Evolutionary conservation across 2,888 invertebrate genomes (phyloP), one percentile per base, ranked within the genome.

Genomic region (Epiblema foenella): DNA sequence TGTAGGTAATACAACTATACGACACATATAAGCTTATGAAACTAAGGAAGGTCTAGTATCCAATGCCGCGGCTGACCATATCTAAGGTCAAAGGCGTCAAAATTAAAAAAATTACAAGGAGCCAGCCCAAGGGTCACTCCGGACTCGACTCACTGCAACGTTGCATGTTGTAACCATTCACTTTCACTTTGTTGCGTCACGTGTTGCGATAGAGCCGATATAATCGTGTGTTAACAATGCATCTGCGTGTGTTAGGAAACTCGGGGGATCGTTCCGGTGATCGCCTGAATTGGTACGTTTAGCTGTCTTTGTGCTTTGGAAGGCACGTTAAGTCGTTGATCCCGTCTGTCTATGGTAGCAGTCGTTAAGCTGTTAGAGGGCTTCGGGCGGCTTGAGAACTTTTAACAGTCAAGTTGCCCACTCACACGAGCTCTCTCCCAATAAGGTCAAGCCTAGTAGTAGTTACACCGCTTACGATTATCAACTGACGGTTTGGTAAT

Each of bases 131-230:
- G 72, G 79, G 80, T 81, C 79, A 79, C 67, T 69, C 63, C 56
- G 66, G 83, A 86, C 85, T 86, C 81, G 83, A 82, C 85, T 87
- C 90, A 91, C 89, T 91, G 86, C 89, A 81, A 73, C 63, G 91
- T 91, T 91, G 80, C 79, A 78, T 91, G 90, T 90, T 82, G 91
- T 87, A 93, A 91, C 83, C 78, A 79, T 78, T 83, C 82, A 90
- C 92, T 93, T 93, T 93, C 93, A 92, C 91, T 91, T 85, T 73
- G 78, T 89, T 89, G 87, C 87, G 88, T 87, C 86, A 89, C 74
- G 71, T 54, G 57, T 69, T 71, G 71, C 71, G 66, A 71, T 71
- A 71, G 46, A 74, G 73, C 63, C 75, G 66, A 60, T 80, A 81
- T 83, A 80, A 81, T 81, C 81, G 79, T 80, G 77, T 78, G 79